Base-by-base conservation (phyloP, 1,140 invertebrate genomes). In the Drosophila rufa region DNA sequence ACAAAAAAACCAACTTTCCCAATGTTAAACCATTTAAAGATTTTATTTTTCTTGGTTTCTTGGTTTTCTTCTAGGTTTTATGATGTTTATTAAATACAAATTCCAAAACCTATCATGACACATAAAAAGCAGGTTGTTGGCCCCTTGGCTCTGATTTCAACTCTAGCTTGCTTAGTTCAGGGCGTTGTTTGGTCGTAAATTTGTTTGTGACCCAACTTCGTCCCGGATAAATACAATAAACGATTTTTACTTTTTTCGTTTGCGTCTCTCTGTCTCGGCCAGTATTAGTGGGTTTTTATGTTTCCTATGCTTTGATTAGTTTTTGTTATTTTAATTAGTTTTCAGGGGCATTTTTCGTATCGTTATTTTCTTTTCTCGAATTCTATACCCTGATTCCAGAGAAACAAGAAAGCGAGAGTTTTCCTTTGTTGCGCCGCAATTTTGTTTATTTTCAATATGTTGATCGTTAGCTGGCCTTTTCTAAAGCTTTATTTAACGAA, bases 271-370 rank as follows among this genome's bases (percentile, higher is more conserved):
- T 14, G 8, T 5, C 14, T 22, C 36, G 33, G 12, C 22, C 15
- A 5, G 12, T 40, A 45, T 50, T 19, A 30, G 66, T 56, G 36
- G 51, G 46, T 69, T 70, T 73, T 73, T 73, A 73, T 71, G 69
- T 59, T 43, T 71, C 53, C 66, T 42, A 51, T 58, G 67, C 68
- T 36, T 73, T 73, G 46, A 73, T 73, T 73, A 59, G 69, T 43
- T 73, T 73, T 73, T 73, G 69, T 73, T 73, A 73, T 73, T 73
- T 73, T 73, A 71, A 73, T 73, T 73, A 50, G 67, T 73, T 73
- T 73, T 73, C 67, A 27, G 69, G 71, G 69, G 69, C 69, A 73
- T 73, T 73, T 71, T 53, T 68, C 60, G 51, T 40, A 67, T 67
- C 45, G 62, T 40, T 25, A 36, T 65, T 68, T 68, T 66, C 45